phyloP scores from a whole-genome alignment of 2,888 invertebrate genomes.

The Leucoptera coffeella region DNA sequence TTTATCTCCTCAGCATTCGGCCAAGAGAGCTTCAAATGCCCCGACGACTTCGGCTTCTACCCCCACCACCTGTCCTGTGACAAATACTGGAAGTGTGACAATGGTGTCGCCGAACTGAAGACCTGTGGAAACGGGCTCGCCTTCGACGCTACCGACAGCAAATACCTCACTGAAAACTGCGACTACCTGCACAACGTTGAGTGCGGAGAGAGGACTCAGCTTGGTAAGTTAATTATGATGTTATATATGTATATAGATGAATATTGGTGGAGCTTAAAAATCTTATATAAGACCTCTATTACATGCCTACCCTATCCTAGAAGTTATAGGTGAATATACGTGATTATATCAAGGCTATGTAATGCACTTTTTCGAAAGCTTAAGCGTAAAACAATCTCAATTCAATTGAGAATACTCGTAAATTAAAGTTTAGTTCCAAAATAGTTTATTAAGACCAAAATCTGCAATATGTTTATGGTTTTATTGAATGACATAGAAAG shows the following conservation, averaged over 20 bases:
- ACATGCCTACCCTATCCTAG: too few relatives aligned
- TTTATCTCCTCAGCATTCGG: constrained; percentile 55
- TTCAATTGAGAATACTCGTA: too few relatives aligned
- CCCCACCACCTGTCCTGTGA: constrained; percentile 86
- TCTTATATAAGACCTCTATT: too few relatives aligned
- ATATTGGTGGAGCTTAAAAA: too few relatives aligned
- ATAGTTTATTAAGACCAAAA: too few relatives aligned
- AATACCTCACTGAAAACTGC: constrained; percentile 90
- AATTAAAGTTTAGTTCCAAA: too few relatives aligned
- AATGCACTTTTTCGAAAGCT: not conserved
- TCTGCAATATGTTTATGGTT: too few relatives aligned
- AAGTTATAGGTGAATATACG: too few relatives aligned
- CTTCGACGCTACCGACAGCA: constrained; percentile 82
- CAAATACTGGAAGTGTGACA: constrained; percentile 95
- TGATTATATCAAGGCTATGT: too few relatives aligned
- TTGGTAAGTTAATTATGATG: constrained; percentile 71
- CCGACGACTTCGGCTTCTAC: constrained; percentile 91
- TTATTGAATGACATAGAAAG: too few relatives aligned
- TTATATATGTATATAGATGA: too few relatives aligned
- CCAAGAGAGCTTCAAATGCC: constrained; percentile 86
- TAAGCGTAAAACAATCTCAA: too few relatives aligned
- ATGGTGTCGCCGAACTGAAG: constrained; percentile 79
- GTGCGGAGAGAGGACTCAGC: constrained; percentile 79
- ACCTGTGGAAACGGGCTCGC: constrained; percentile 92
- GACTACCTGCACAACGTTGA: constrained; percentile 93